Percentiles rank a stretch among this genome's conserved stretches.
Conservation (phyloP, 2,888 invertebrate genomes). For the Chaetoderma sp. region DNA sequence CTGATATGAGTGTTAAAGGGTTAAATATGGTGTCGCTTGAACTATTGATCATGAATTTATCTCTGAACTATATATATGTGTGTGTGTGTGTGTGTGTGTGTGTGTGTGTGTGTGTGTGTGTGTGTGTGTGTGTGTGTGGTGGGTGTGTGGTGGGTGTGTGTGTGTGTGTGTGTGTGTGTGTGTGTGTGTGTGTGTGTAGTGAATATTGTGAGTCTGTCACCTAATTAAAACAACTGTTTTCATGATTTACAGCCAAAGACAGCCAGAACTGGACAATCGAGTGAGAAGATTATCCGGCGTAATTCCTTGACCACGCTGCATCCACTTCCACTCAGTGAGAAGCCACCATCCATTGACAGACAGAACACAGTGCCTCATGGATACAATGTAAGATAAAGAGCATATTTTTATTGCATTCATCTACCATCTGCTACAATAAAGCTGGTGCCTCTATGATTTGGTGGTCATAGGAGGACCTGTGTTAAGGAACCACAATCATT, state of each 20-base stretch:
- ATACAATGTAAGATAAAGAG: constrained; percentile 62
- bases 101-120: not conserved
- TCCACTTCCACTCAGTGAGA: constrained; percentile 51
- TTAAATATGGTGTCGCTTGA: not conserved
- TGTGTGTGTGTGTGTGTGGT: too few relatives aligned
- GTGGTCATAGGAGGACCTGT: too few relatives aligned
- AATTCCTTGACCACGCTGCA: constrained; percentile 67
- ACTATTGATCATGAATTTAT: not conserved
- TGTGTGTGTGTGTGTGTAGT: too few relatives aligned
- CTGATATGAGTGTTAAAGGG: too few relatives aligned
- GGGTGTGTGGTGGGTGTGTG: too few relatives aligned
- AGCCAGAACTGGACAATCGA: too few relatives aligned
- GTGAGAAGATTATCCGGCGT: constrained; percentile 59
- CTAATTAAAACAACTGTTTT: too few relatives aligned
- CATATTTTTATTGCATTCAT: too few relatives aligned
- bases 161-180: constrained; percentile 12
- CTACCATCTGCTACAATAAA: too few relatives aligned
- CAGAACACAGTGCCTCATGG: constrained; percentile 67
- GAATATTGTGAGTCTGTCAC: constrained; percentile 57
- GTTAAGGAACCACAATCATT: too few relatives aligned
- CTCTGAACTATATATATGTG: not conserved
- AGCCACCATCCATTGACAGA: constrained; percentile 47
- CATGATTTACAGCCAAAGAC: too few relatives aligned
- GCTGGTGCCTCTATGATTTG: too few relatives aligned
- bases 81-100: not conserved